Conservation (phyloP, 2,797 vertebrate species). For the Chaetophractus vellerosus region DNA sequence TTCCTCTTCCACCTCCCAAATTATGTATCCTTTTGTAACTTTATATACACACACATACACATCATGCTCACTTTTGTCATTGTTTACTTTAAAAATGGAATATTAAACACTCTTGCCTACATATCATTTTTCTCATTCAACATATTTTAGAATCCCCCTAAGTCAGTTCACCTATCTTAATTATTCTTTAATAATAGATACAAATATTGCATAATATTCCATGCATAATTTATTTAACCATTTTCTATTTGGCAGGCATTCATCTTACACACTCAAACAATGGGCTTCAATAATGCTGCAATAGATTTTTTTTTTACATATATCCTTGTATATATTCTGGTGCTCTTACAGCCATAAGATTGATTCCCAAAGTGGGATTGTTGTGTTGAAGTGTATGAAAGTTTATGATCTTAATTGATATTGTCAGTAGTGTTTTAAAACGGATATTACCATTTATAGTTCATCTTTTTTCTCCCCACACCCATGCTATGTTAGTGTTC, state of each 20-base stretch:
- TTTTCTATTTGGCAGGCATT: neutral
- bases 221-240: neutral
- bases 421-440: neutral
- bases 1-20: no score
- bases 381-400: neutral
- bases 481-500: neutral
- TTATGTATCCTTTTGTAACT: neutral
- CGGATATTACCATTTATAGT: neutral
- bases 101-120: neutral
- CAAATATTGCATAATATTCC: neutral
- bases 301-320: neutral
- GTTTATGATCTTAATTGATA: slow-evolving; percentile 6
- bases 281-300: neutral
- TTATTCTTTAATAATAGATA: slow-evolving; percentile 26
- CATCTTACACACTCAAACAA: slow-evolving; percentile 3
- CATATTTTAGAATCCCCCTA: neutral
- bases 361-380: neutral
- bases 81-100: neutral
- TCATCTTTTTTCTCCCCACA: neutral
- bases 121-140: neutral
- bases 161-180: neutral
- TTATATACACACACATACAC: neutral
- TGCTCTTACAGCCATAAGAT: neutral
- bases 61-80: neutral
- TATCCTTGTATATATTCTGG: slow-evolving; percentile 1